These are phyloP conservation scores for Sinelater perroti DNA, from an alignment of 2,888 invertebrate species.

Conservation along the genomic window DNA sequence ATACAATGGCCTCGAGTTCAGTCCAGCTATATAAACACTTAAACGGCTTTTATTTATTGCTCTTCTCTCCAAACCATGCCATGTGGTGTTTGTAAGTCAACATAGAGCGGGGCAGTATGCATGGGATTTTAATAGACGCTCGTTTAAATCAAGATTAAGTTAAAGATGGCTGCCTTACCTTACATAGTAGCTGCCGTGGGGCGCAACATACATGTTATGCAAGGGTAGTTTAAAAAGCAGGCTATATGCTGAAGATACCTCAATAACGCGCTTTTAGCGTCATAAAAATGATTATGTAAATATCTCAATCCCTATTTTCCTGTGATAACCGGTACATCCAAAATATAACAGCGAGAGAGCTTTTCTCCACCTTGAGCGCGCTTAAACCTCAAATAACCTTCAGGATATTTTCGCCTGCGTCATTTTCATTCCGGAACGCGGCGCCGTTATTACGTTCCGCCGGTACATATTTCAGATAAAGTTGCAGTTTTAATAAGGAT, in stretches of 20 bases:
- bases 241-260: slow-evolving; percentile 19
- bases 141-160: no score
- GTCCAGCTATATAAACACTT: no score
- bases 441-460: no score
- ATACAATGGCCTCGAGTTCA: no score
- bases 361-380: slow-evolving; percentile 3
- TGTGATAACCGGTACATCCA: slow-evolving; percentile 9
- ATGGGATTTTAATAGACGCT: no score
- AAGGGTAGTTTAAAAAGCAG: slow-evolving; percentile 14
- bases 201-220: slow-evolving; percentile 9
- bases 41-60: no score
- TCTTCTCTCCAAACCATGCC: no score
- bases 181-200: no score
- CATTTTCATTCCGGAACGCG: slow-evolving; percentile 1
- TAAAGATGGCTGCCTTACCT: no score
- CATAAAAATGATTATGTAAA: slow-evolving; percentile 20
- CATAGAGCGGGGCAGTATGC: no score
- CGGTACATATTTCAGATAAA: slow-evolving; percentile 1
- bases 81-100: no score
- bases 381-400: slow-evolving; percentile 14
- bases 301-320: slow-evolving; percentile 16
- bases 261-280: slow-evolving; percentile 15
- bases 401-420: slow-evolving; percentile 10
- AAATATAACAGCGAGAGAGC: slow-evolving; percentile 3
- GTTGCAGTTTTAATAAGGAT: neutral